Evolutionary conservation across 1,140 invertebrate genomes (phyloP), one percentile per base, ranked within the genome.

Genomic region (Trichonephila clavipes): DNA sequence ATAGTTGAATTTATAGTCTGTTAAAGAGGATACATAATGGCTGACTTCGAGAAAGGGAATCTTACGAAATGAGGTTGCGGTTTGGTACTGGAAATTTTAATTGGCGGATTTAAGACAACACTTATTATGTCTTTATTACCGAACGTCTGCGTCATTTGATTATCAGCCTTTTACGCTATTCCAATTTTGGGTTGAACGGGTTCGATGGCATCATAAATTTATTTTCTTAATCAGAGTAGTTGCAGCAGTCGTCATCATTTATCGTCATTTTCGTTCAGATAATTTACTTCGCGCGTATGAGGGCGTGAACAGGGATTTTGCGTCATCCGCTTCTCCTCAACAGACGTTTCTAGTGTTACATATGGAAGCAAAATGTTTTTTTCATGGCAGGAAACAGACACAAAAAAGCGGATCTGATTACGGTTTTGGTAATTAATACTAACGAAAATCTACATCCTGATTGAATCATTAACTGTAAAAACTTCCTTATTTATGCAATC

Each of bases 321-420:
- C 72, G 72, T 77, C 72, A 77, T 18, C 28, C 5, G 28, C 6
- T 77, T 77, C 28, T 77, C 6, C 28, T 77, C 6, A 19, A 18
- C 66, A 77, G 28, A 12, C 18, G 72, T 34, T 77, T 77, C 28
- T 77, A 77, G 72, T 77, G 34, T 34, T 77, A 34, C 72, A 77
- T 28, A 40, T 34, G 72, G 14, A 6, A 6, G 4, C 6, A 34
- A 16, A 77, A 77, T 19, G 28, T 28, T 77, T 34, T 77, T 77
- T 77, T 77, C 28, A 77, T 77, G 18, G 34, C 72, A 77, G 72
- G 72, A 77, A 77, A 77, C 14, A 34, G 72, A 72, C 69, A 28
- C 24, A 28, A 8, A 40, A 28, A 77, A 77, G 24, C 28, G 72
- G 72, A 77, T 28, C 72, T 77, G 72, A 77, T 77, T 77, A 40